These are phyloP conservation scores for Pterobdella sp. DNA, from an alignment of 2,888 invertebrate species.

Conservation along the genomic window DNA sequence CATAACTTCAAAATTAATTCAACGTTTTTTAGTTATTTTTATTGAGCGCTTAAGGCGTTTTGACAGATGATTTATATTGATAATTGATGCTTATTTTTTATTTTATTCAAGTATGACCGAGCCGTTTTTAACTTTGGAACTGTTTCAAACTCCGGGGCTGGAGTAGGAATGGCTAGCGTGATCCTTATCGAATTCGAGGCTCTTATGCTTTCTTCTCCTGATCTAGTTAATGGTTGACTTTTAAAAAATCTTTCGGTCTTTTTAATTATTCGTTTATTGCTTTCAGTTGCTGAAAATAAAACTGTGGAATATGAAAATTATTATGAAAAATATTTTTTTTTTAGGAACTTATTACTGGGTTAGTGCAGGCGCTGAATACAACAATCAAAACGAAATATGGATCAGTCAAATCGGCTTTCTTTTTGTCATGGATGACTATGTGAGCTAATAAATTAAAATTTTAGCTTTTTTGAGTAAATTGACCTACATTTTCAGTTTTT, in stretches of 20 bases:
- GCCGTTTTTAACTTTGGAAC: slow-evolving; percentile 44
- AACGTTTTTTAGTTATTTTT: background rate
- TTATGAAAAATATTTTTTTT: background rate
- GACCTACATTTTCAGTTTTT: too few relatives aligned
- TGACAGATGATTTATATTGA: background rate
- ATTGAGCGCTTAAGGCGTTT: background rate
- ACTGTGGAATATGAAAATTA: background rate
- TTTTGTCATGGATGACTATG: slow-evolving; percentile 32
- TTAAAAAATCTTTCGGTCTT: too few relatives aligned
- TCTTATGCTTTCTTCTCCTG: slow-evolving; percentile 40
- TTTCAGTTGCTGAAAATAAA: too few relatives aligned
- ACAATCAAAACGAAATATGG: slow-evolving; percentile 45
- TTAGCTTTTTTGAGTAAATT: too few relatives aligned
- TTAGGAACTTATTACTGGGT: slow-evolving; percentile 43
- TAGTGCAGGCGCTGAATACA: slow-evolving; percentile 48
- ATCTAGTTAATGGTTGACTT: slow-evolving; percentile 34
- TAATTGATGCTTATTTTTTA: background rate
- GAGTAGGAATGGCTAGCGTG: slow-evolving; percentile 33
- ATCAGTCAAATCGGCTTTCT: slow-evolving; percentile 46
- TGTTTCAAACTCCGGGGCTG: slow-evolving; percentile 39
- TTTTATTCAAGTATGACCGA: slow-evolving; percentile 42
- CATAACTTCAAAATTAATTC: background rate
- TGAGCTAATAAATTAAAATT: slow-evolving; percentile 36
- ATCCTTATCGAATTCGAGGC: slow-evolving; percentile 44
- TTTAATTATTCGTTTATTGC: too few relatives aligned